Percentiles rank a stretch among this genome's conserved stretches.
Evolutionary conservation across 2,797 vertebrate species (phyloP).

Genomic region (Lithobates sylvaticus): DNA sequence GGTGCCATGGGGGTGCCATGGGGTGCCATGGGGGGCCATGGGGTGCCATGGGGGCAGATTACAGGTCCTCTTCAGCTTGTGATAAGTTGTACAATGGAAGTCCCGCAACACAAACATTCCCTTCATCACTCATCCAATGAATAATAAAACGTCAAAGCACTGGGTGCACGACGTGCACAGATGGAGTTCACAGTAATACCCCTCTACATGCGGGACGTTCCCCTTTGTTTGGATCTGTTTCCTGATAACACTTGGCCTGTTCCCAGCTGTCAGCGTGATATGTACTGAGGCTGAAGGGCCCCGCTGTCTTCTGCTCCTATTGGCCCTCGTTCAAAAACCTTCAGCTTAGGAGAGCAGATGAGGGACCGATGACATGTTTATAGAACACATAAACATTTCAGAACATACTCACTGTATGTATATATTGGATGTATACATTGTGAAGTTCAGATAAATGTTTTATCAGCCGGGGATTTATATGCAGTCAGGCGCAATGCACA

Average conservation of each 20-base stretch:
- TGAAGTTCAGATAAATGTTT: conserved; percentile 62
- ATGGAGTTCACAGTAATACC: conserved; percentile 6
- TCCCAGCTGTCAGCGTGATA: conserved; percentile 56
- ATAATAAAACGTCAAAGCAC: conserved; percentile 1
- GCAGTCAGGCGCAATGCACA: conserved; percentile 53
- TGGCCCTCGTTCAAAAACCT: conserved; percentile 59
- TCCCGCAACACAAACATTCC: not conserved
- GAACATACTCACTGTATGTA: conserved; percentile 61
- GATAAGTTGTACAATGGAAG: not conserved
- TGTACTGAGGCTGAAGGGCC: conserved; percentile 50
- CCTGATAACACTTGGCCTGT: conserved; percentile 57
- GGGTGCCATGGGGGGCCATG: no score
- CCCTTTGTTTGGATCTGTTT: conserved; percentile 53
- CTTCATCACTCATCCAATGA: not conserved
- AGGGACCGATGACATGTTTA: conserved; percentile 63
- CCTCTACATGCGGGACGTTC: conserved; percentile 2
- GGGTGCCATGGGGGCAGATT: not conserved
- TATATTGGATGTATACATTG: conserved; percentile 58
- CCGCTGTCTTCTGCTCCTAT: conserved; percentile 55
- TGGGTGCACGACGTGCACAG: not conserved
- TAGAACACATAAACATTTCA: conserved; percentile 61
- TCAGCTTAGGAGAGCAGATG: conserved; percentile 58
- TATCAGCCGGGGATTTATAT: conserved; percentile 56
- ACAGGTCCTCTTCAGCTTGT: not conserved
- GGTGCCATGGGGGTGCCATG: no score